Percentiles rank a stretch among this genome's conserved stretches.
phyloP scores from a whole-genome alignment of 2,888 invertebrate genomes.

The Rapana venosa region DNA sequence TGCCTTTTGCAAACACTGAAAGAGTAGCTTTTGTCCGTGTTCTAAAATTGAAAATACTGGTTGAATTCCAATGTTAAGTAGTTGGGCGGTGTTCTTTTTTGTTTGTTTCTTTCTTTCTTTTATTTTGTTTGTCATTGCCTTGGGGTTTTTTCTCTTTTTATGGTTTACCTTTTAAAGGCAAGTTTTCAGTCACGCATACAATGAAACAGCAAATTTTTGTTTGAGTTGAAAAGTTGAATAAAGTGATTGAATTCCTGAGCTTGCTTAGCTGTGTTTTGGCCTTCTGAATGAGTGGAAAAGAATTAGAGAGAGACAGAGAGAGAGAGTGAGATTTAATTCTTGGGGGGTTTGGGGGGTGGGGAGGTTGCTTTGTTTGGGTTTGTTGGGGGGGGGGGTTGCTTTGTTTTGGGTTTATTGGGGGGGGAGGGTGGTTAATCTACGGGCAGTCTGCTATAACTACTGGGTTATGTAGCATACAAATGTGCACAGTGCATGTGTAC shows the following conservation, averaged over 20 bases:
- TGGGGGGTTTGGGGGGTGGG: no score
- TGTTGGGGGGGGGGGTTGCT: no score
- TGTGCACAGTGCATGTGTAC: no score
- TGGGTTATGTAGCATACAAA: no score
- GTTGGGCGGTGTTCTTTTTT: not conserved
- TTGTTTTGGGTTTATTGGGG: no score
- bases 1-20: not conserved
- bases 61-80: not conserved
- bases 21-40: not conserved
- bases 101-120: not conserved
- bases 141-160: not conserved
- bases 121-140: not conserved
- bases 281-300: not conserved
- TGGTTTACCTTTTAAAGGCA: not conserved
- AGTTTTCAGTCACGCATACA: not conserved
- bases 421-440: no score
- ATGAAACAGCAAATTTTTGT: not conserved
- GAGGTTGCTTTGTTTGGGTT: no score
- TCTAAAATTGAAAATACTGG: not conserved
- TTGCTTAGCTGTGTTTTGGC: not conserved
- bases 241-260: not conserved
- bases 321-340: no score
- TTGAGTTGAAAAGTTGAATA: slow-evolving; percentile 4
- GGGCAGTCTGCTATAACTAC: no score
- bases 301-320: no score